Evolutionary conservation across 2,888 invertebrate species (phyloP), one percentile per base, ranked within the genome.

Genomic region (Drosophila dives): DNA sequence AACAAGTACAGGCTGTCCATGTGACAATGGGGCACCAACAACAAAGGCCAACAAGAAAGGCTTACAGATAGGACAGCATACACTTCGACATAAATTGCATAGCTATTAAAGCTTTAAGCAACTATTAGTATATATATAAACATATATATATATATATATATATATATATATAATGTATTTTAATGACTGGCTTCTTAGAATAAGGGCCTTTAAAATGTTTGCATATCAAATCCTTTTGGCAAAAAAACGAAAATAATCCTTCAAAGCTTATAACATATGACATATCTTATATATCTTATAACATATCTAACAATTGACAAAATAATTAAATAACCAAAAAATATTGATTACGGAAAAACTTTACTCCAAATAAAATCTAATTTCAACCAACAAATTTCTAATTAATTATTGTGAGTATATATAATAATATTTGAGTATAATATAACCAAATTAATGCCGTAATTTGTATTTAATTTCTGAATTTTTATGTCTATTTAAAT

Each of bases 1-100:
- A 68, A 40, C 76, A 78, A 72, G 78, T 78, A 78, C 77, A 78
- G 77, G 81, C 48, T 67, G 64, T 54, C 45, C 40, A 45, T 34
- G 54, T 34, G 40, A 66, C 40, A 60, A 54, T 55, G 60, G 48
- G 56, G 56, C 42, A 56, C 56, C 56, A 29, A 56, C 29, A 66
- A 59, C 15, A 34, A 17, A 45, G 29, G 29, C 29, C 29, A 4
- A 29, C 17, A 11, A 58, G 29, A 58, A 45, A 36, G 8, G 40
- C n/a, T 32, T 33, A 58, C 8, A 34, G 2, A 29, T 32, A 32
- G 42, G 20, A 32, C 42, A 20, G 15, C 10, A 4, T 42, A 17
- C 56, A 56, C 56, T 42, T 40, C 10, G 3, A 40, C 6, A 42
- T 40, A 40, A n/a, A 36, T 15, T 23, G 0, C 20, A 34, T 17